These are phyloP conservation scores for Anhinga rufa DNA, from an alignment of 2,113 vertebrate genomes.

Conservation along the genomic window DNA sequence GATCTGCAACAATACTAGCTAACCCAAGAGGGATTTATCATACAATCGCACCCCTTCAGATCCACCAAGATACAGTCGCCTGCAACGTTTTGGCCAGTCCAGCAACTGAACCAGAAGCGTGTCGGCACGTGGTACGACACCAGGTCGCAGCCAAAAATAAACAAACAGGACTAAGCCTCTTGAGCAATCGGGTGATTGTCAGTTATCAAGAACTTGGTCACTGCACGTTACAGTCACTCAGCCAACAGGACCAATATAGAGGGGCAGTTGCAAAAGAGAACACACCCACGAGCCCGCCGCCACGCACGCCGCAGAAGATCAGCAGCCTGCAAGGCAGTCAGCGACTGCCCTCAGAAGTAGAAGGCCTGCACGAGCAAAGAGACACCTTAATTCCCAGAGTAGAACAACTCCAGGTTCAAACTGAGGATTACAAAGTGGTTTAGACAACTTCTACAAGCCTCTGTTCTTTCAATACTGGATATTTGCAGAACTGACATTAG, in stretches of 20 bases:
- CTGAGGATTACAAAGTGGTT: rapidly evolving
- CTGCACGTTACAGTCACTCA: neutral
- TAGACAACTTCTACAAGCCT: neutral
- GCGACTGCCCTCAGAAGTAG: neutral
- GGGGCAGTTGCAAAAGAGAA: neutral
- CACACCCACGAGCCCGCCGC: neutral
- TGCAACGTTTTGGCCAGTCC: neutral
- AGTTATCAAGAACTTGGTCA: neutral
- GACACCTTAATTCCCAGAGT: neutral
- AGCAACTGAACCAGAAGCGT: neutral
- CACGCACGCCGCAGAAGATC: neutral
- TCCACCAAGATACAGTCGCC: neutral
- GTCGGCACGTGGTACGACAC: rapidly evolving
- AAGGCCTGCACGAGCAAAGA: neutral
- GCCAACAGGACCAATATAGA: rapidly evolving
- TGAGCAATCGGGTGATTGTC: neutral
- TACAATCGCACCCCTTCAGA: neutral
- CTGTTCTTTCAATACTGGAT: rapidly evolving
- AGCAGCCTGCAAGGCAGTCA: neutral
- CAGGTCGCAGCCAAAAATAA: neutral
- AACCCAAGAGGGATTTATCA: neutral
- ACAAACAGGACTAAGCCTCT: neutral
- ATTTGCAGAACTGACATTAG: neutral
- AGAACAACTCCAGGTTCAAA: neutral
- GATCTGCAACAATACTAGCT: neutral